Evolutionary conservation across 2,888 invertebrate species (phyloP).

Genomic region (Eumacrocentrus americanus): DNA sequence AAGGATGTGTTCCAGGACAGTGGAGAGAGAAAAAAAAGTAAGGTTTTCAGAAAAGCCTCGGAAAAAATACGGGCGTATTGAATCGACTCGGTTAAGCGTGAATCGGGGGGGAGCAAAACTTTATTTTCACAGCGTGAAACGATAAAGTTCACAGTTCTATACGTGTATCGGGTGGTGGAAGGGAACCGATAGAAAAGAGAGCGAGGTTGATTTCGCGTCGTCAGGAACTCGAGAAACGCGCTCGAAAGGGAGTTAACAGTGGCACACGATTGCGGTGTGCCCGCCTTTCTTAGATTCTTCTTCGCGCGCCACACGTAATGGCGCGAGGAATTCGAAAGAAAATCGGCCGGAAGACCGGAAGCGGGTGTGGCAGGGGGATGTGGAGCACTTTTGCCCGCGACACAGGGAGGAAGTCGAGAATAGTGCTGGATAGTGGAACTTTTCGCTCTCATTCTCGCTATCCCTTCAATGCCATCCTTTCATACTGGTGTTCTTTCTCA

Average conservation of each 20-base stretch:
- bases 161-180: neutral
- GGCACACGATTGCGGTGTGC: constrained; percentile 14
- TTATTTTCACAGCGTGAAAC: constrained; percentile 11
- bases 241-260: neutral
- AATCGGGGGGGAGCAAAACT: neutral
- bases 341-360: constrained; percentile 39
- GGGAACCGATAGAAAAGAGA: neutral
- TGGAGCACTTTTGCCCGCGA: constrained; percentile 33
- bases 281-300: constrained; percentile 31
- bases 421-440: constrained; percentile 16
- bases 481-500: constrained; percentile 13
- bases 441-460: constrained; percentile 8
- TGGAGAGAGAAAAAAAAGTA: neutral
- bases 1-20: no score
- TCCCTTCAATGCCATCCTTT: constrained; percentile 14
- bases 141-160: neutral
- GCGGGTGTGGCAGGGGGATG: constrained; percentile 22
- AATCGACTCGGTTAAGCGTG: neutral
- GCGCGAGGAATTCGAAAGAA: constrained; percentile 28
- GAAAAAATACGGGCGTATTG: neutral
- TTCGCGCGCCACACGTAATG: constrained; percentile 30
- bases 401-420: constrained; percentile 22
- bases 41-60: neutral
- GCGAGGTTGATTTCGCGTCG: constrained; percentile 11
- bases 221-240: neutral